These are phyloP conservation scores for Struthio camelus DNA, from an alignment of 2,113 vertebrate genomes.

Conservation along the genomic window DNA sequence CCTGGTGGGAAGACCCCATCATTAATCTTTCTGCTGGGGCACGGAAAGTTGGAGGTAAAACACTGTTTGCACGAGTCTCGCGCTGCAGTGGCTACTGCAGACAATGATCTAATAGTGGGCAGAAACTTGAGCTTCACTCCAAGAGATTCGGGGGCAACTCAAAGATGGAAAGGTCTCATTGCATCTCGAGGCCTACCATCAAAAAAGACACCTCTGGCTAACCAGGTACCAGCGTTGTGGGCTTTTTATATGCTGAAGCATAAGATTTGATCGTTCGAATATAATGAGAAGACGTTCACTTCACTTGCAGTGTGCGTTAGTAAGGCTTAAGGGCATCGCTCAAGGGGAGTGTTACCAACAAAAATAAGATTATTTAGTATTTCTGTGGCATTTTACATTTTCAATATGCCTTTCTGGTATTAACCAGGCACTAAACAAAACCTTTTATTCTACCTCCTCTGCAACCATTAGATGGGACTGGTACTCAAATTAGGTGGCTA, in stretches of 20 bases:
- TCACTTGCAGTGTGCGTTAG: neutral
- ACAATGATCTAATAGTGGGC: fast-evolving
- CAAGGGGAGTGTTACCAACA: slow-evolving; percentile 15
- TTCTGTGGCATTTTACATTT: slow-evolving; percentile 11
- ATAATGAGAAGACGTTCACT: neutral
- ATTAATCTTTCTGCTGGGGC: fast-evolving
- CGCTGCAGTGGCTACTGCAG: fast-evolving
- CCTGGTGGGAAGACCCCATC: too few species aligned
- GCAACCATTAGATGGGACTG: neutral
- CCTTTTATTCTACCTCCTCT: neutral
- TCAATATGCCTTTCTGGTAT: slow-evolving; percentile 48
- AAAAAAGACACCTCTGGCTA: neutral
- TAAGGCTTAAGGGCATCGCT: slow-evolving; percentile 7
- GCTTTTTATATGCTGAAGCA: neutral
- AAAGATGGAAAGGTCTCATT: neutral
- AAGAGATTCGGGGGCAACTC: neutral
- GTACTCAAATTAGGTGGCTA: neutral
- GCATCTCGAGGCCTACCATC: neutral
- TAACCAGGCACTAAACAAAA: neutral
- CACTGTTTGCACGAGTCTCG: fast-evolving
- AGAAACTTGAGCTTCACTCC: fast-evolving
- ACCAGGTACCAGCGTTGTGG: fast-evolving
- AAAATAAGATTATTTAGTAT: slow-evolving; percentile 22
- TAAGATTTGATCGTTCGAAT: neutral
- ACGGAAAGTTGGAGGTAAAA: neutral